These are phyloP conservation scores for Pseudonaja textilis DNA, from an alignment of 2,113 vertebrate genomes.

Conservation along the genomic window DNA sequence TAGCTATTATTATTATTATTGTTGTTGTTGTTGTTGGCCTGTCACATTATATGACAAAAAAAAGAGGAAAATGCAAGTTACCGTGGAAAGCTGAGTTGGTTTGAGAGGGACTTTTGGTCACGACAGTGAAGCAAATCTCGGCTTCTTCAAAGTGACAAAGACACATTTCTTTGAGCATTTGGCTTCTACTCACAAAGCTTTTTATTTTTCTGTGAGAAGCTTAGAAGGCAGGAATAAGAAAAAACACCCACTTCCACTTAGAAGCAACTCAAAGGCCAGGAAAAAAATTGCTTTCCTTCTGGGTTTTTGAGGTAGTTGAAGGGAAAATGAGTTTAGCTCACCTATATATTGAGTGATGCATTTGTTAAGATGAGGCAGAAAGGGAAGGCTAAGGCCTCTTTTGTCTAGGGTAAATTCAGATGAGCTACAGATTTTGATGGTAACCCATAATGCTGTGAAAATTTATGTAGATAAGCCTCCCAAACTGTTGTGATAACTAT, in stretches of 20 bases:
- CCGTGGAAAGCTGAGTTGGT: constrained; percentile 57
- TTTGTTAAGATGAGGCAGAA: constrained; percentile 44
- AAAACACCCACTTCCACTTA: constrained; percentile 50
- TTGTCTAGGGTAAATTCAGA: constrained; percentile 33
- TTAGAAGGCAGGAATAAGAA: constrained; percentile 57
- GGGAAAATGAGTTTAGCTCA: constrained; percentile 42
- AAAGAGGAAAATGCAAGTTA: constrained; percentile 24
- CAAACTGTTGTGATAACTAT: not conserved
- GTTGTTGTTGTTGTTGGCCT: constrained; percentile 32
- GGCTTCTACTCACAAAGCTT: constrained; percentile 52
- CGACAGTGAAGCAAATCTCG: constrained; percentile 58
- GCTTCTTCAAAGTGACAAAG: constrained; percentile 59
- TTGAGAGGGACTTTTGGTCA: constrained; percentile 57
- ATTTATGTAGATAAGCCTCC: not conserved
- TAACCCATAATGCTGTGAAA: no score
- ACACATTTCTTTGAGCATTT: constrained; percentile 52
- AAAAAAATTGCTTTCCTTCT: constrained; percentile 42
- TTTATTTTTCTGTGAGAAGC: constrained; percentile 51
- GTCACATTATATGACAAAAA: constrained; percentile 43
- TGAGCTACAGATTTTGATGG: constrained; percentile 31
- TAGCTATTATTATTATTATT: no score
- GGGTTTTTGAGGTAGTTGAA: constrained; percentile 48
- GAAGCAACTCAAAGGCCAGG: constrained; percentile 33
- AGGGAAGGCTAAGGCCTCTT: constrained; percentile 30
- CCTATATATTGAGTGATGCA: constrained; percentile 29